phyloP scores from a whole-genome alignment of 2,113 vertebrate genomes.

The Panthera tigris region DNA sequence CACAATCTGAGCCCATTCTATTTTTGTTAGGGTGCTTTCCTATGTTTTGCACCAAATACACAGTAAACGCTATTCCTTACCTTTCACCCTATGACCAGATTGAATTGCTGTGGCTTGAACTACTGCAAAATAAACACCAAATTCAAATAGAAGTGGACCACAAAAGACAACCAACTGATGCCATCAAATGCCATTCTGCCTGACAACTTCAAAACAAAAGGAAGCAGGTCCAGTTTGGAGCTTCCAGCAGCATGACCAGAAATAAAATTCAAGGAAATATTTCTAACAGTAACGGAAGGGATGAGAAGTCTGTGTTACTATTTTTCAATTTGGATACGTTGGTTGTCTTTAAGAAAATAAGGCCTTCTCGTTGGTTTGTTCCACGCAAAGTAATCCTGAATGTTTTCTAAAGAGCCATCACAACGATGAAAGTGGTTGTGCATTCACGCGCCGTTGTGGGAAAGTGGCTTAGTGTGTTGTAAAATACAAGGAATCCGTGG shows the following conservation, averaged over 20 bases:
- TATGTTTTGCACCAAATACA: neutral
- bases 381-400: neutral
- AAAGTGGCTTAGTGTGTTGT: neutral
- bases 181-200: slow-evolving; percentile 64
- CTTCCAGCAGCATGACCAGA: slow-evolving; percentile 53
- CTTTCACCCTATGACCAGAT: slow-evolving; percentile 47
- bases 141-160: slow-evolving; percentile 65
- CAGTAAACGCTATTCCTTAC: slow-evolving; percentile 48
- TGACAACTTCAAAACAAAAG: slow-evolving; percentile 64
- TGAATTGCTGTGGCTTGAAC: slow-evolving; percentile 65
- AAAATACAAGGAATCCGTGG: neutral
- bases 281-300: slow-evolving; percentile 52
- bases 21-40: slow-evolving; percentile 26
- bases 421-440: neutral
- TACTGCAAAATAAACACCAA: slow-evolving; percentile 75
- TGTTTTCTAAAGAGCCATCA: neutral
- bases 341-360: neutral
- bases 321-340: neutral
- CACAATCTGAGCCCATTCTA: slow-evolving; percentile 68
- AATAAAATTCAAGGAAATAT: slow-evolving; percentile 47
- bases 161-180: slow-evolving; percentile 44
- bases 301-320: neutral
- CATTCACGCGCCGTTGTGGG: rapidly evolving
- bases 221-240: neutral
- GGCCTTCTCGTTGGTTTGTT: neutral